Base-by-base conservation (phyloP, 1,140 invertebrate species). In the Tribolium madens region DNA sequence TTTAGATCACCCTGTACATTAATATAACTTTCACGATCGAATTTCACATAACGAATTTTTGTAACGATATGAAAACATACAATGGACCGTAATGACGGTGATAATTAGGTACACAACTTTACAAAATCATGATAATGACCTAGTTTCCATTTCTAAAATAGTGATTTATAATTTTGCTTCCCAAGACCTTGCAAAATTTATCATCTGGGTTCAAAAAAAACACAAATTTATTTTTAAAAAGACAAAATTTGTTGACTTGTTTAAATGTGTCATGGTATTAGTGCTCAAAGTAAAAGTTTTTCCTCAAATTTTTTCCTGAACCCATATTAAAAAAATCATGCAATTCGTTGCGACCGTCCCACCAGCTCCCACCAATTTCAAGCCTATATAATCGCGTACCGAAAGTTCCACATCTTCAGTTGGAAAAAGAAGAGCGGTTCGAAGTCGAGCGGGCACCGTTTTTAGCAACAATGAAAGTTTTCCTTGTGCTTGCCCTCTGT, bases 401-500 rank as follows among this genome's bases (percentile, higher is more conserved):
- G 57, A 64, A 33, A 64, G 57, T 26, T 33, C 57, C 57, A 64
- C 57, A 64, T 33, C 57, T 64, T 64, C 57, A 64, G 57, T 64
- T 64, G 57, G 57, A 33, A 64, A 64, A 64, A 64, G 57, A 64
- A 64, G 57, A 64, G 21, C 57, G 57, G 57, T n/a, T 31, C 10
- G 21, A 57, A 64, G 57, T 64, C 42, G 13, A 57, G 71, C 14
- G 26, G 53, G 5, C 53, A 64, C 36, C 36, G 21, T 64, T 31
- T 64, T 21, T 21, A 64, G 21, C 57, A 57, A 78, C 80, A 75
- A 87, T 82, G 82, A 88, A 88, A 85, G 86, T 86, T 74, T 79
- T 85, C 76, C 47, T 85, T 69, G 79, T 80, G 26, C 53, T 83
- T 46, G 72, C 84, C 70, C 83, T 89, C 76, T 87, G 88, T 79